Base-by-base conservation (phyloP, 2,888 invertebrate species). In the Herminia tarsipennalis region DNA sequence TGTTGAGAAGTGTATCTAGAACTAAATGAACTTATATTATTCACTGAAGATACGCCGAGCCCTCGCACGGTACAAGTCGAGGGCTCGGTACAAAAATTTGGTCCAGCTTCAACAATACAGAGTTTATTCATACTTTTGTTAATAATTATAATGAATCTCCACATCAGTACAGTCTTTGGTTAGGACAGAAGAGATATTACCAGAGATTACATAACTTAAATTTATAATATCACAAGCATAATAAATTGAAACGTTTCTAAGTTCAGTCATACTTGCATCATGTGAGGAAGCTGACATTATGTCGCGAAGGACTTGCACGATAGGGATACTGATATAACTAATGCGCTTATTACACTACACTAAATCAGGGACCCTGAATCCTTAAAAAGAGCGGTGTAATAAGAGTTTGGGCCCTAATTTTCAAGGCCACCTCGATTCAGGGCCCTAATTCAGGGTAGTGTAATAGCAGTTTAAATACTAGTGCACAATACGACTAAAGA, bases 171-270 rank as follows among this genome's bases (percentile, higher is more conserved):
- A 89, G 91, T 91, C 90, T 90, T 91, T 90, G 87, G 89, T 89
- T 87, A 88, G 87, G 78, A 87, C 82, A 88, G 83, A 86, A 76
- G 78, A 83, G 74, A 80, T 80, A 81, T 62, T 59, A 55, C 78
- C 73, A 77, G 79, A 81, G 83, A 76, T 73, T 73, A 73, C 55
- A 63, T 70, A 76, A 79, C 88, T 88, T 87, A 88, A 78, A 81
- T 85, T 85, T 83, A 85, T 76, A 78, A 88, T 90, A 90, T 90
- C 91, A 90, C 91, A 90, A 89, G 89, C 88, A 86, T 78, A 78
- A 80, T 78, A 78, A 69, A 78, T 74, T 74, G 78, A 80, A 72
- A 76, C 65, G 70, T 62, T 57, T 50, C 53, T 59, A 67, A 66
- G 63, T 56, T 73, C 72, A 78, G 71, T 66, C 71, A 74, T 76